Base-by-base conservation (phyloP, 35 echinoderm and acorn worm species). In the Heliocidaris tuberculata region DNA sequence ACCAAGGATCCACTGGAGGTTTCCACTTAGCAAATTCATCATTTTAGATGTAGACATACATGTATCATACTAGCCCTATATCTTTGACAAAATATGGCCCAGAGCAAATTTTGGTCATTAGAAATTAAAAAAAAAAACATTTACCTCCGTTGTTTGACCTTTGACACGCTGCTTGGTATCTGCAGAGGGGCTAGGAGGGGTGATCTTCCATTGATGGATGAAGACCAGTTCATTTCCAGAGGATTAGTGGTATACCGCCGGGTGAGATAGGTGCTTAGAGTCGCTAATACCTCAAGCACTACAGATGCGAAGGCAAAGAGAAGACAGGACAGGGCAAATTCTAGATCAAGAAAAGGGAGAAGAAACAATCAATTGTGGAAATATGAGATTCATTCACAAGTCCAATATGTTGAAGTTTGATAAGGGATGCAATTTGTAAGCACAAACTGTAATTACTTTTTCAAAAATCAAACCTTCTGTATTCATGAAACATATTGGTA, bases 91-190 rank as follows among this genome's bases (percentile, higher is more conserved):
- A n/a, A n/a, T n/a, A n/a, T n/a, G n/a, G n/a, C n/a, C n/a, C n/a
- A n/a, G n/a, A n/a, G n/a, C n/a, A n/a, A n/a, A n/a, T 56, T 10
- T 52, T 0, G 52, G 52, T 56, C 15, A 56, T 15, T 13, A 9
- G 2, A 11, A 56, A 56, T 56, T 56, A 56, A 12, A 56, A 56
- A 56, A 12, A 56, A 6, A 6, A 56, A 10, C 10, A 56, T 56
- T 31, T 91, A 93, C 91, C 91, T 93, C 21, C 91, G 31, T 59
- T 93, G 47, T 59, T 31, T 93, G 50, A 93, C 91, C 30, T 93
- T 93, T 12, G 91, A 49, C 11, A 93, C n/a, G 30, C 91, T 93
- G 91, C 91, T 93, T 17, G 91, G 91, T 49, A 93, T 93, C 91
- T 93, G 91, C 2, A 93, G 50, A 6, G 91, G 91, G 50, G 91